Percentiles rank a stretch among this genome's conserved stretches.
Evolutionary conservation across 2,797 vertebrate species (phyloP).

Genomic region (Varecia variegata): DNA sequence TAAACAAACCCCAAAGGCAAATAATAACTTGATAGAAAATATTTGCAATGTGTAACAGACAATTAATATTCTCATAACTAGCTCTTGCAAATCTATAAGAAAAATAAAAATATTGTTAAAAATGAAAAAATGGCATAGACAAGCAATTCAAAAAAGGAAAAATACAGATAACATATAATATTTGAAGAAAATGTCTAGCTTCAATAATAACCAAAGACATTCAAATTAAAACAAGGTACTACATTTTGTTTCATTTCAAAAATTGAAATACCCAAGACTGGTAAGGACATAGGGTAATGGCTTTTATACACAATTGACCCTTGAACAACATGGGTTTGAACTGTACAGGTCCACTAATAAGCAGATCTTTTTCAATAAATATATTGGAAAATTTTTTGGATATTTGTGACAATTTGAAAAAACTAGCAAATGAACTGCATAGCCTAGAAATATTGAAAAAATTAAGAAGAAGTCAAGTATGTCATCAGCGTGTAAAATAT

Average conservation of each 20-base stretch:
- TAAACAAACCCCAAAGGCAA: background rate
- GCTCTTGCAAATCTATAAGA: background rate
- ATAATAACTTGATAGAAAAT: background rate
- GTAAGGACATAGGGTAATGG: background rate
- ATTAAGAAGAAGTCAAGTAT: background rate
- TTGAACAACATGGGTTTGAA: background rate
- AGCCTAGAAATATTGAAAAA: background rate
- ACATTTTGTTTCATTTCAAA: conserved; percentile 26
- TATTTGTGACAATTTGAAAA: background rate
- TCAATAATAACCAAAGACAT: conserved; percentile 36
- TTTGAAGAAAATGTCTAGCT: background rate
- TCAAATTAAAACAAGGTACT: background rate
- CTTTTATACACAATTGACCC: background rate
- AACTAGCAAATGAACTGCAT: background rate
- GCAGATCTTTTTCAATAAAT: background rate
- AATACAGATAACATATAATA: background rate
- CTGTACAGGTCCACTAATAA: background rate
- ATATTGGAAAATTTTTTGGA: background rate
- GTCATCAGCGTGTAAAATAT: background rate
- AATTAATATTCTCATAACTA: conserved; percentile 3
- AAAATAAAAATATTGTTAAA: conserved; percentile 41
- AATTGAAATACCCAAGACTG: background rate
- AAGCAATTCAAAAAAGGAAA: conserved; percentile 1
- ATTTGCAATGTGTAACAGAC: background rate
- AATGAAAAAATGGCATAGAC: conserved; percentile 13